Evolutionary conservation across 2,113 vertebrate genomes (phyloP), one percentile per base, ranked within the genome.

Genomic region (Saguinus imperator): DNA sequence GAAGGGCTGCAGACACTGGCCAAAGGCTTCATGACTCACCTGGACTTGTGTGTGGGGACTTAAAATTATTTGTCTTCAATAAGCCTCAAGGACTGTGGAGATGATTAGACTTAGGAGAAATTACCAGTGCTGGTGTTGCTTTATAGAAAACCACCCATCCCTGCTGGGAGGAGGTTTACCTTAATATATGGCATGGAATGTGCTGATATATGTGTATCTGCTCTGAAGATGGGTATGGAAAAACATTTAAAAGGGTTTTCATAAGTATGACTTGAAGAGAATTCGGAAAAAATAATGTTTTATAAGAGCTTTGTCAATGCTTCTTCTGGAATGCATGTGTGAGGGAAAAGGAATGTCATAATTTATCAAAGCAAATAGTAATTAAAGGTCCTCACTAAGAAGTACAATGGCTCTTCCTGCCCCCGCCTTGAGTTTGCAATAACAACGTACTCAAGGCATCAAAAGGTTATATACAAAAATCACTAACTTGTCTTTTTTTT

Each of bases 341-440:
- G 6, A 61, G 93, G 92, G 97, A 90, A 70, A 95, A 48, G n/a
- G 93, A 12, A 79, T 79, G 96, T 97, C 96, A 98, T 98, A 98
- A 98, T 98, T 98, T 96, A 98, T 97, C 97, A 98, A 97, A 98
- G 96, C 97, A 98, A 98, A 98, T 97, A 96, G 98, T 98, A 99
- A 99, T 99, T 99, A 99, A 99, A 99, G 98, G 98, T 98, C 98
- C 98, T 98, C 97, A 98, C 98, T 99, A 99, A 98, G 97, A 97
- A 97, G 97, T 97, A 94, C 93, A 97, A 97, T 72, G 61, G 70
- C 57, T 72, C 79, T 92, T 55, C 52, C 87, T 35, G 98, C 97
- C 97, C 91, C 98, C 98, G 97, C 97, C 98, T 91, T 70, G 89
- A 73, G 52, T 75, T 96, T 96, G 98, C 98, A 98, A 98, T 99